phyloP scores from a whole-genome alignment of 1,140 invertebrate genomes.

The Phymastichus coffea region DNA sequence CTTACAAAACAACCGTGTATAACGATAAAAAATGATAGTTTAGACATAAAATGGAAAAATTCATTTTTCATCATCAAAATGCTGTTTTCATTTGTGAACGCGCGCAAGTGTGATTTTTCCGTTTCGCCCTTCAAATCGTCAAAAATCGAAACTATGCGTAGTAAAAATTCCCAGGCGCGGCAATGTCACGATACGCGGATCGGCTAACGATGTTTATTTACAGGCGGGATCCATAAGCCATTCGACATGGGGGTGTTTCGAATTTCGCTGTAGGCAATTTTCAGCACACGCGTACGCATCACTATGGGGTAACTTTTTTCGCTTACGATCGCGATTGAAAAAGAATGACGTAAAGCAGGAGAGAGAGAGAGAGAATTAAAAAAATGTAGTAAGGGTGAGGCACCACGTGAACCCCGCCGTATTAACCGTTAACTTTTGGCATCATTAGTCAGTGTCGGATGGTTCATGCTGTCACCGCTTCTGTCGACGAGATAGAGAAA shows the following conservation, averaged over 20 bases:
- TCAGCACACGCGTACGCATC: slow-evolving; percentile 3
- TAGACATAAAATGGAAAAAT: neutral
- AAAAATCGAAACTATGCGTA: neutral
- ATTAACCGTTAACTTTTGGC: slow-evolving; percentile 40
- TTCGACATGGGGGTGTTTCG: slow-evolving; percentile 31
- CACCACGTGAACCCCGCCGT: slow-evolving; percentile 22
- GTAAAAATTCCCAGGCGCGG: slow-evolving; percentile 9
- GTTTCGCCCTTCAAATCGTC: slow-evolving; percentile 6
- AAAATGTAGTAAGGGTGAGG: slow-evolving; percentile 21
- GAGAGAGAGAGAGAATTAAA: slow-evolving; percentile 10
- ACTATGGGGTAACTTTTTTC: neutral
- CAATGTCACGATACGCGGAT: too few species aligned
- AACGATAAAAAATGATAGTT: neutral
- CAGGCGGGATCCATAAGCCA: slow-evolving; percentile 38
- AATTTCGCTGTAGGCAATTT: slow-evolving; percentile 25
- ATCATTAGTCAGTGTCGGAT: slow-evolving; percentile 46
- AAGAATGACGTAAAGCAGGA: slow-evolving; percentile 23
- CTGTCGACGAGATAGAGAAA: too few species aligned
- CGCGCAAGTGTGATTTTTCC: too few species aligned
- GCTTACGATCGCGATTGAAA: slow-evolving; percentile 28
- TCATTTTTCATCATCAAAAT: slow-evolving; percentile 18
- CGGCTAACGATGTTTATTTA: slow-evolving; percentile 37
- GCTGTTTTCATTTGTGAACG: neutral
- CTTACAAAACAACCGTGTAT: too few species aligned
- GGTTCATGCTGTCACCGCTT: slow-evolving; percentile 40